Base-by-base conservation (phyloP, 2,797 vertebrate genomes). In the Urocyon cinereoargenteus region DNA sequence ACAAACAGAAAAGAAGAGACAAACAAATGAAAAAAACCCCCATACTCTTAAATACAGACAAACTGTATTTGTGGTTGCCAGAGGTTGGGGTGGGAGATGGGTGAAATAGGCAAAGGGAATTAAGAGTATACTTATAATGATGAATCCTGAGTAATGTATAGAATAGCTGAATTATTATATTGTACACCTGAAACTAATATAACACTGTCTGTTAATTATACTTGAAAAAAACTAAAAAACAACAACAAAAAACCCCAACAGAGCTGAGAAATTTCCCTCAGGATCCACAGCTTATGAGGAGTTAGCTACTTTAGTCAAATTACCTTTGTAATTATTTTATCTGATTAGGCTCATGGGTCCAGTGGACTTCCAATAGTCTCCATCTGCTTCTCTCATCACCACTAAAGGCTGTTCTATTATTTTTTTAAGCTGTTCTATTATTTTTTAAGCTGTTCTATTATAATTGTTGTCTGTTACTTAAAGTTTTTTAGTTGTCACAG, bases 401-500 rank as follows among this genome's bases (percentile, higher is more conserved):
- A 72, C 68, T 64, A 53, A 77, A 96, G 90, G 21, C 61, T 70
- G 19, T 72, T 6, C 51, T 82, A 12, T 84, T 82, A 12, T 22
- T 40, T 40, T 40, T 40, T 40, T 5, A 40, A 91, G 21, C 61
- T 68, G 19, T 66, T 6, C 40, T 82, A 12, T 84, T 82, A 9
- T 22, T 45, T 45, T 45, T 45, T 45, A 45, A 91, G 18, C 61
- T 70, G 16, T 72, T 6, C 51, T 82, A 10, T 84, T 82, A 12
- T 22, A 64, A 82, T 26, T 79, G 24, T 85, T 97, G 34, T 70
- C 70, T 84, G 13, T 84, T 86, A 72, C n/a, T 91, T 85, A 72
- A 18, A 73, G 7, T 75, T 88, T 88, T 87, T 86, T 9, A 79
- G 2, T 94, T 94, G 28, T 68, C 34, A 73, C 28, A 86, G 73